Evolutionary conservation across 92 coral and sea anemone species (phyloP), one percentile per base, ranked within the genome.

Genomic region (Paragorgia papillata): DNA sequence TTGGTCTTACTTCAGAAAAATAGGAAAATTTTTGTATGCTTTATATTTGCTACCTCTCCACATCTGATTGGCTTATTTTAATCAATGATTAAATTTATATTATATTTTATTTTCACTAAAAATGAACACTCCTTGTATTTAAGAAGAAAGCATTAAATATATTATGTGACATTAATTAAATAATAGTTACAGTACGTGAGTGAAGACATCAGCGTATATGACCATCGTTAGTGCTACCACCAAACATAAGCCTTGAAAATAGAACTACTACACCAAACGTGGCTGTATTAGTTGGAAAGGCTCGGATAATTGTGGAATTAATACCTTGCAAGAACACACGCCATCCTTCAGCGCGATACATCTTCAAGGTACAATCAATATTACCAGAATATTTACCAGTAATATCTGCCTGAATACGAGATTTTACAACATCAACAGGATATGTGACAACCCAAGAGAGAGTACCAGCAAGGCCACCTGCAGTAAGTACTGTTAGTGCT

Each of bases 331-430:
- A 84, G 39, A 94, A 89, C 53, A 88, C 84, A 0, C 79, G 55
- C 34, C 84, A n/a, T 0, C 98, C 98, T 27, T 90, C 94, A 19
- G 80, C 76, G 55, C 78, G 84, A 68, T 84, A 94, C 69, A 89
- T 91, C 83, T 87, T 82, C 0, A 91, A 49, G n/a, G 88, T 79
- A 63, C 98, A 91, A 70, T 94, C 98, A 9, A 43, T 34, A 57
- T 61, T 56, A 44, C 92, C 93, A 46, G 81, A 73, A 79, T 94
- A 94, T 62, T 80, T 85, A 13, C 98, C 95, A 60, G 73, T 81
- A 34, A 91, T 91, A 62, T 94, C 98, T n/a, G 98, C 97, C 79
- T 94, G 98, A 64, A 91, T 76, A 41, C 95, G 90, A 4, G 98
- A 91, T 82, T 94, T 94, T 3, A 89, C 50, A 28, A 91, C 97